phyloP scores from a whole-genome alignment of 2,113 vertebrate genomes.

The Plotosus lineatus region DNA sequence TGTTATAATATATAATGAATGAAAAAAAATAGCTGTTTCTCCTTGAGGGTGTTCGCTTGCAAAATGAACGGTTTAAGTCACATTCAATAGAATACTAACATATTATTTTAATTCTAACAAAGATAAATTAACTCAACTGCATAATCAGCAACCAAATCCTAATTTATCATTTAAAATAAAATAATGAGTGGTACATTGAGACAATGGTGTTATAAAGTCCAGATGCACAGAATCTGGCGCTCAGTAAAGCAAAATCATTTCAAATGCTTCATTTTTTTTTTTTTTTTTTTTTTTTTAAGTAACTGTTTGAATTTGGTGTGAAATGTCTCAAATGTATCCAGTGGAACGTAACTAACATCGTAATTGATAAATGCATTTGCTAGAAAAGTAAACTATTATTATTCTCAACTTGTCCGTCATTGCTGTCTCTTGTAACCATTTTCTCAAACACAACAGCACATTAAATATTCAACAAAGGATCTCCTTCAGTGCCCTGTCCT shows the following conservation, averaged over 20 bases:
- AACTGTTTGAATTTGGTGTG: background rate
- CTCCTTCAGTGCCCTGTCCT: conserved; percentile 48
- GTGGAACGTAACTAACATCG: background rate
- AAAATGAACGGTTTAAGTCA: conserved; percentile 29
- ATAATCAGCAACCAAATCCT: background rate
- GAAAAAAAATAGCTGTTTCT: conserved; percentile 36
- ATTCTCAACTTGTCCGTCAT: background rate
- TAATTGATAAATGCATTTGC: background rate
- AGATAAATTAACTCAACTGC: background rate
- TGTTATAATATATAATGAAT: conserved; percentile 15
- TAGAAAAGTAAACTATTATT: background rate
- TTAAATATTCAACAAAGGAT: conserved; percentile 60
- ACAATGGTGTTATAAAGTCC: background rate
- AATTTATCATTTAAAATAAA: background rate
- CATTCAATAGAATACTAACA: conserved; percentile 23
- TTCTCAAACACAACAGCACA: conserved; percentile 55
- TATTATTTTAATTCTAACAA: background rate
- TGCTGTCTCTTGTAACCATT: background rate
- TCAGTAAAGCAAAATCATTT: background rate
- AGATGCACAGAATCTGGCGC: background rate
- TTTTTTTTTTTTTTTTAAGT: background rate
- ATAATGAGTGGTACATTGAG: background rate
- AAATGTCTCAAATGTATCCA: background rate
- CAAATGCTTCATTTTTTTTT: background rate
- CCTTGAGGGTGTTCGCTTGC: background rate